Conservation (phyloP, 2,113 vertebrate genomes). For the Mastomys natalensis region DNA sequence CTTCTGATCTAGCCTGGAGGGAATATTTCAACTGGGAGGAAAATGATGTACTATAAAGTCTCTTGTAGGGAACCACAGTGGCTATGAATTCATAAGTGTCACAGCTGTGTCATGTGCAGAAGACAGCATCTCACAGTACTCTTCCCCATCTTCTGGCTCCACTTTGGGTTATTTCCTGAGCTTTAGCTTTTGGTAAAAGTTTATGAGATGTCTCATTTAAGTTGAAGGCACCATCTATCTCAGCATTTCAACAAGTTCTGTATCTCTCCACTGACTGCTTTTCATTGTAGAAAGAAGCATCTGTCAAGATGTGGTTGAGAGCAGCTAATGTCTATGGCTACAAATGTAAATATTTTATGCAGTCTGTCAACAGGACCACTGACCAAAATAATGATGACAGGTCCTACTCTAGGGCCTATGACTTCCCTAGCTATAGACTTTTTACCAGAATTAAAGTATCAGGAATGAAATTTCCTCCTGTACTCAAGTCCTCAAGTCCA, state of each 20-base stretch:
- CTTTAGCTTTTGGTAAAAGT: not conserved
- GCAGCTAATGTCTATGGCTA: too few species aligned
- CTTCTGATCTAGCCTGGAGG: not conserved
- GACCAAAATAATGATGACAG: not conserved
- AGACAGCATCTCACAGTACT: not conserved
- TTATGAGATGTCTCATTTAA: not conserved
- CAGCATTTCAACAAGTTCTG: too few species aligned
- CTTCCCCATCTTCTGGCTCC: not conserved
- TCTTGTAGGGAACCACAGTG: not conserved
- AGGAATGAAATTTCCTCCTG: not conserved
- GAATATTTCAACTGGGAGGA: not conserved
- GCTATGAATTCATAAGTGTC: not conserved
- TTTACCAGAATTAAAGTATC: not conserved
- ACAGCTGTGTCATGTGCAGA: not conserved
- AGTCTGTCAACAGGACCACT: not conserved
- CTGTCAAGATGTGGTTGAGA: too few species aligned
- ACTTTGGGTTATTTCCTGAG: too few species aligned
- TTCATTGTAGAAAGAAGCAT: not conserved
- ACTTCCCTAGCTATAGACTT: not conserved
- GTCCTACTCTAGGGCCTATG: not conserved
- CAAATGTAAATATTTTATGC: not conserved
- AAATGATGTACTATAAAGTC: not conserved
- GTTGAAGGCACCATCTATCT: not conserved
- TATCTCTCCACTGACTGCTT: not conserved
- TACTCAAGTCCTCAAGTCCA: not conserved